These are phyloP conservation scores for Gnathonemus longibarbis DNA, from an alignment of 2,113 vertebrate species.

Conservation along the genomic window DNA sequence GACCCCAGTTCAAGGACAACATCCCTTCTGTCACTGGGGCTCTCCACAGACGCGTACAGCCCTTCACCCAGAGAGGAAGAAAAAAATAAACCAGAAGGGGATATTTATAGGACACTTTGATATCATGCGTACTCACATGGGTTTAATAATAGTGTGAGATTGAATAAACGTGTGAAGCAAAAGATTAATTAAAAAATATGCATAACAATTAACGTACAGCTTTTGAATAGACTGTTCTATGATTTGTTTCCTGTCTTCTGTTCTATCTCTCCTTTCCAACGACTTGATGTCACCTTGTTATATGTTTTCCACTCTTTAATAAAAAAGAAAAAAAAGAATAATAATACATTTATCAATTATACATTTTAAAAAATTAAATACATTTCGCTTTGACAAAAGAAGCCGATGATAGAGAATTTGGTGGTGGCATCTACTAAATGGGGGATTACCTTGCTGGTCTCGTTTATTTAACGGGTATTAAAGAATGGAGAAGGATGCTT, in stretches of 20 bases:
- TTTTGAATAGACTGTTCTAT: not conserved
- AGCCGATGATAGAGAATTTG: not conserved
- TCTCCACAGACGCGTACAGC: slow-evolving; percentile 34
- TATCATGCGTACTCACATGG: slow-evolving; percentile 30
- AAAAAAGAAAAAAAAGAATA: not conserved
- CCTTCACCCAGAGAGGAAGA: slow-evolving; percentile 48
- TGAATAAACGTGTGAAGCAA: not conserved
- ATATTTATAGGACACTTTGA: slow-evolving; percentile 48
- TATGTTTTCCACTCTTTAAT: not conserved
- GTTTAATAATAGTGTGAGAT: slow-evolving; percentile 41
- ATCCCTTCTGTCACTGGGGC: slow-evolving; percentile 45
- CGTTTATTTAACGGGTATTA: slow-evolving; percentile 30
- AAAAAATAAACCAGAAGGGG: slow-evolving; percentile 42
- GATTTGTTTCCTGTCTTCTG: not conserved
- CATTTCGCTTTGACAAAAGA: not conserved
- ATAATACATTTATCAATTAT: not conserved
- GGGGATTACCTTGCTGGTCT: not conserved
- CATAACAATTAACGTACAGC: not conserved
- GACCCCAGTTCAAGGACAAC: slow-evolving; percentile 49
- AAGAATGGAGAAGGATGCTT: not conserved
- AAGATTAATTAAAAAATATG: not conserved
- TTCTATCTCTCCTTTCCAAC: not conserved
- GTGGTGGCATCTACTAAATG: not conserved
- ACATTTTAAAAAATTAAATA: not conserved
- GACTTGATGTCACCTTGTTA: not conserved